A percentile compares a stretch with the other conserved stretches of the same genome.
These are phyloP conservation scores for Porites australiensis DNA, from an alignment of 64 coral and sea anemone genomes.

Conservation along the genomic window DNA sequence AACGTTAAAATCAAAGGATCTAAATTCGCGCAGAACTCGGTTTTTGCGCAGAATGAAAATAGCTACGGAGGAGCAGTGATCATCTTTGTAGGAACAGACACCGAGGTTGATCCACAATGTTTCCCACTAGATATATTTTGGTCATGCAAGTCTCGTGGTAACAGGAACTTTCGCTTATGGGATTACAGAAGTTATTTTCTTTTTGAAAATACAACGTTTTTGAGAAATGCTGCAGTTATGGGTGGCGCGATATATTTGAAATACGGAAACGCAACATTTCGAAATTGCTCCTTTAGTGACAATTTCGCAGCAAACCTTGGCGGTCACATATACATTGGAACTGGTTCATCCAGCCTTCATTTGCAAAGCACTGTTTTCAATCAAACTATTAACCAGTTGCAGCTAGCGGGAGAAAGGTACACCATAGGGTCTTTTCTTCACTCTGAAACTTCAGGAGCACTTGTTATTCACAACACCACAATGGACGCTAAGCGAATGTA, in stretches of 20 bases:
- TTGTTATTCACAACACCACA: slow-evolving; percentile 36
- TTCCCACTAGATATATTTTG: too few species aligned
- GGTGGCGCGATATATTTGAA: slow-evolving; percentile 12
- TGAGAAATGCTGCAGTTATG: not conserved
- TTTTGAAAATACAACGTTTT: not conserved
- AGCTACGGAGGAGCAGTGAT: too few species aligned
- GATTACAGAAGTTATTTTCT: not conserved
- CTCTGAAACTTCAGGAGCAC: slow-evolving; percentile 45
- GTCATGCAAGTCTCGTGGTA: too few species aligned
- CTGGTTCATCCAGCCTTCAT: slow-evolving; percentile 35
- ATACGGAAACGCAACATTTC: not conserved
- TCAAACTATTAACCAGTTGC: not conserved
- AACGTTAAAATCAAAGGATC: too few species aligned
- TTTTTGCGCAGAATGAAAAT: too few species aligned
- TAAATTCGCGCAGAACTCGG: too few species aligned
- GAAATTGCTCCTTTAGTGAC: slow-evolving; percentile 60
- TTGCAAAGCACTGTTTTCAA: slow-evolving; percentile 36
- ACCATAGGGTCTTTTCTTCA: slow-evolving; percentile 27
- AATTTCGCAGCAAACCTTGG: slow-evolving; percentile 75
- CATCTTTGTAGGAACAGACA: not conserved
- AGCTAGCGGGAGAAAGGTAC: not conserved
- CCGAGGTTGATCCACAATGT: not conserved
- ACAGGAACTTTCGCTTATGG: not conserved
- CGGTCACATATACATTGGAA: slow-evolving; percentile 16
- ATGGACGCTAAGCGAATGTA: not conserved